Conservation (phyloP, 2,888 invertebrate genomes). For the Agrotis ipsilon region DNA sequence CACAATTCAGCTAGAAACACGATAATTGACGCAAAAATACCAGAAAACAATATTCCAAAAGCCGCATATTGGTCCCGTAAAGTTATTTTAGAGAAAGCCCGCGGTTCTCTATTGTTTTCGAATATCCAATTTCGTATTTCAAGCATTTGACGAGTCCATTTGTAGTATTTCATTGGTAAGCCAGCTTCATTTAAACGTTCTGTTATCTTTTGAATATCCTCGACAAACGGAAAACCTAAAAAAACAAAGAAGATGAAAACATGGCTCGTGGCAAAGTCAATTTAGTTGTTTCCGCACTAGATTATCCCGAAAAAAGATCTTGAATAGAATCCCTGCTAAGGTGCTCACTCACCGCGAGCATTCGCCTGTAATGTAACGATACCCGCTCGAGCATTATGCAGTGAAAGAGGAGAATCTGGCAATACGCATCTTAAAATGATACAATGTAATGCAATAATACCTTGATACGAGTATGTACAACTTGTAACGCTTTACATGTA, state of each 20-base stretch:
- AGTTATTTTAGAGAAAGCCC: conserved; percentile 63
- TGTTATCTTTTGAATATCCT: conserved; percentile 67
- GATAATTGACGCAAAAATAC: conserved; percentile 65
- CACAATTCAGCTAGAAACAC: conserved; percentile 69
- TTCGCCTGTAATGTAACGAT: too few relatives aligned
- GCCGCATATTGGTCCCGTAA: conserved; percentile 67
- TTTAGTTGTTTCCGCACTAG: background rate
- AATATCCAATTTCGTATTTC: conserved; percentile 52
- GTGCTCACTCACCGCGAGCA: too few relatives aligned
- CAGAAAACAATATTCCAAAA: conserved; percentile 66
- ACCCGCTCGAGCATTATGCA: too few relatives aligned
- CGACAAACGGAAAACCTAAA: conserved; percentile 75
- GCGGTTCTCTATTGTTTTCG: conserved; percentile 56
- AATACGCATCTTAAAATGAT: too few relatives aligned
- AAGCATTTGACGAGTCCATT: conserved; percentile 71
- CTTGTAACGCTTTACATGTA: too few relatives aligned
- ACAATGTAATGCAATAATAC: too few relatives aligned
- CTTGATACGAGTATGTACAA: too few relatives aligned
- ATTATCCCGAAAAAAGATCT: background rate
- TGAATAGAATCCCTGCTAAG: too few relatives aligned
- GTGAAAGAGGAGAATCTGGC: too few relatives aligned
- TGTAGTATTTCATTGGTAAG: conserved; percentile 73
- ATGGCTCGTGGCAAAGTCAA: background rate
- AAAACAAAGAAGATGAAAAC: background rate
- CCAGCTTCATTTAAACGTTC: conserved; percentile 74